Conservation (phyloP, 2,888 invertebrate species). For the Sepiola atlantica region DNA sequence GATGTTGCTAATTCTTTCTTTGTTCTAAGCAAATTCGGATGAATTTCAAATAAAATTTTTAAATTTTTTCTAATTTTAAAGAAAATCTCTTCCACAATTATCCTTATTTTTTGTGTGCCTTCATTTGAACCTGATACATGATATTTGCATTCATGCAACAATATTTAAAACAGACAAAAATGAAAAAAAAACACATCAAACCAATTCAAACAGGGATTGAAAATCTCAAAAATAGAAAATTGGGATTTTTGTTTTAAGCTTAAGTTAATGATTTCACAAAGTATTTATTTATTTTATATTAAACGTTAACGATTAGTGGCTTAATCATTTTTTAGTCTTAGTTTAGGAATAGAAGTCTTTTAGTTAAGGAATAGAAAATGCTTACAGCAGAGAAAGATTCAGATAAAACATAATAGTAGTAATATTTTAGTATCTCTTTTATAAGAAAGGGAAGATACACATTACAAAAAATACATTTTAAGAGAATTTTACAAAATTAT, state of each 20-base stretch:
- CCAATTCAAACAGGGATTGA: neutral
- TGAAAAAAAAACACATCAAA: neutral
- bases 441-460: neutral
- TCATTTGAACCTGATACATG: neutral
- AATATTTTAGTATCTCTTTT: neutral
- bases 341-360: too few species aligned
- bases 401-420: too few species aligned
- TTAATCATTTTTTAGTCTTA: too few species aligned
- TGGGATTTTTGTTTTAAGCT: neutral
- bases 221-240: neutral
- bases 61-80: neutral
- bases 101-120: neutral
- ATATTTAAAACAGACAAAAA: constrained; percentile 32
- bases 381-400: too few species aligned
- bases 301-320: too few species aligned
- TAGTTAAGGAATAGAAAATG: too few species aligned
- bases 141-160: constrained; percentile 23
- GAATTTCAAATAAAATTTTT: neutral
- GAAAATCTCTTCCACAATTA: neutral
- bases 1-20: too few species aligned
- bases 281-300: neutral
- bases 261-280: neutral
- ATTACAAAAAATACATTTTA: neutral
- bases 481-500: neutral
- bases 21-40: too few species aligned